Conservation (phyloP, 2,888 invertebrate genomes). For the Candidula unifasciata region DNA sequence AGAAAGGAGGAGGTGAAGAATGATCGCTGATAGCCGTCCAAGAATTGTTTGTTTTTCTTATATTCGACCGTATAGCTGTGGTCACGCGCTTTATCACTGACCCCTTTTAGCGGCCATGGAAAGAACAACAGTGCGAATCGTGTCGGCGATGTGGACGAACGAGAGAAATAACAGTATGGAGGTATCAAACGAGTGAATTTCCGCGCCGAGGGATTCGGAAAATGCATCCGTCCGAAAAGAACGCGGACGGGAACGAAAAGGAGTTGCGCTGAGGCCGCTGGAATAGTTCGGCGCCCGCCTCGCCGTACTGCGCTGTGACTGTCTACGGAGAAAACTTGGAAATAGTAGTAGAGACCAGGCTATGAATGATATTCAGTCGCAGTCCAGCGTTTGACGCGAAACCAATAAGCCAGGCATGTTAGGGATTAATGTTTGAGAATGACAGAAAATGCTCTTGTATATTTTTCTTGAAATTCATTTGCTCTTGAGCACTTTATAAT, state of each 20-base stretch:
- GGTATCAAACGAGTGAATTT: conserved; percentile 1
- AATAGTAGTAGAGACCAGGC: neutral
- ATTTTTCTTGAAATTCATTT: neutral
- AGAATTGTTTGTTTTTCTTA: neutral
- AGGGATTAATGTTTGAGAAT: neutral
- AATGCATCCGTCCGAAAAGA: neutral
- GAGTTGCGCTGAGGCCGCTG: conserved; percentile 3
- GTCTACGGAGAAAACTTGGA: neutral
- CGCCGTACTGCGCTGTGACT: neutral
- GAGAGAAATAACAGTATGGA: too few relatives aligned
- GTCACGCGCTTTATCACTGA: conserved; percentile 7
- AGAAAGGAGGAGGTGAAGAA: neutral
- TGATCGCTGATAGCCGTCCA: neutral
- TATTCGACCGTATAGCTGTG: neutral
- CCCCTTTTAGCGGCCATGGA: conserved; percentile 15
- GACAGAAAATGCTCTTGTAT: neutral
- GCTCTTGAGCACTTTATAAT: neutral
- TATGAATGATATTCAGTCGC: neutral
- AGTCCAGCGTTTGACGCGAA: neutral
- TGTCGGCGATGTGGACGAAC: neutral
- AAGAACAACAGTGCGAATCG: conserved; percentile 2
- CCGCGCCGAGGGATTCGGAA: neutral
- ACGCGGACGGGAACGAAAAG: neutral
- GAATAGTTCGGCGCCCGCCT: conserved; percentile 12
- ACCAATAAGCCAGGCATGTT: neutral